phyloP scores from a whole-genome alignment of 53 echinoderm and acorn worm species.

The Actinopyga echinites region DNA sequence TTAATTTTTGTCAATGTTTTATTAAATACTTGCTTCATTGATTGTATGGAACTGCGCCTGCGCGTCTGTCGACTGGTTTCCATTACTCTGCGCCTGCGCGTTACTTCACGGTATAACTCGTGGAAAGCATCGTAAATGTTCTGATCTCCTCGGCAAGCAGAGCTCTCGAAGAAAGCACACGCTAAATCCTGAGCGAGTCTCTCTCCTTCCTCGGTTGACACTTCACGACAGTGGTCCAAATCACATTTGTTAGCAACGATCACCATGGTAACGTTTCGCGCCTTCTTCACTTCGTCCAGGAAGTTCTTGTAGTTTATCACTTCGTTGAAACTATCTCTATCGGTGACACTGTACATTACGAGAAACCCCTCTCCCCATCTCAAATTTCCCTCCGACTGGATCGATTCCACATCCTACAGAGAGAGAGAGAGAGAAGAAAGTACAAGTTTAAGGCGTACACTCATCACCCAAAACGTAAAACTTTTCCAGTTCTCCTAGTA shows the following conservation, averaged over 20 bases:
- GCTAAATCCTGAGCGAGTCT: slow-evolving; percentile 83
- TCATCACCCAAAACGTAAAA: no score
- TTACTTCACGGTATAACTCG: slow-evolving; percentile 87
- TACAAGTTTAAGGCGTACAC: background rate
- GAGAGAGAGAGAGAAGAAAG: background rate
- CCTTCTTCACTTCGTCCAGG: slow-evolving; percentile 90
- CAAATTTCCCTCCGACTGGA: slow-evolving; percentile 86
- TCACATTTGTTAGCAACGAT: slow-evolving; percentile 91
- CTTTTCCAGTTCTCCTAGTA: no score
- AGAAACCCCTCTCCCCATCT: slow-evolving; percentile 98
- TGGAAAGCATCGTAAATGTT: slow-evolving; percentile 82
- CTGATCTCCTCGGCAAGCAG: slow-evolving; percentile 81
- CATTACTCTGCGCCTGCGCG: slow-evolving; percentile 68
- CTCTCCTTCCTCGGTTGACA: slow-evolving; percentile 91
- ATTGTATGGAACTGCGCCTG: slow-evolving; percentile 89
- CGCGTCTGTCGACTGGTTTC: slow-evolving; percentile 72
- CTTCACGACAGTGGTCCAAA: slow-evolving; percentile 81
- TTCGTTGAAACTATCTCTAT: slow-evolving; percentile 85
- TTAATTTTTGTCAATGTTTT: slow-evolving; percentile 95
- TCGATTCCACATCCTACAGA: slow-evolving; percentile 74
- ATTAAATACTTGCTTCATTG: slow-evolving; percentile 95
- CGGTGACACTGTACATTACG: slow-evolving; percentile 92
- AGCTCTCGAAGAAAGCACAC: slow-evolving; percentile 89
- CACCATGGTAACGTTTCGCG: slow-evolving; percentile 89
- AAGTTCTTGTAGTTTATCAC: slow-evolving; percentile 75